Evolutionary conservation across 1,140 invertebrate genomes (phyloP).

Genomic region (Drosophila baimaii): DNA sequence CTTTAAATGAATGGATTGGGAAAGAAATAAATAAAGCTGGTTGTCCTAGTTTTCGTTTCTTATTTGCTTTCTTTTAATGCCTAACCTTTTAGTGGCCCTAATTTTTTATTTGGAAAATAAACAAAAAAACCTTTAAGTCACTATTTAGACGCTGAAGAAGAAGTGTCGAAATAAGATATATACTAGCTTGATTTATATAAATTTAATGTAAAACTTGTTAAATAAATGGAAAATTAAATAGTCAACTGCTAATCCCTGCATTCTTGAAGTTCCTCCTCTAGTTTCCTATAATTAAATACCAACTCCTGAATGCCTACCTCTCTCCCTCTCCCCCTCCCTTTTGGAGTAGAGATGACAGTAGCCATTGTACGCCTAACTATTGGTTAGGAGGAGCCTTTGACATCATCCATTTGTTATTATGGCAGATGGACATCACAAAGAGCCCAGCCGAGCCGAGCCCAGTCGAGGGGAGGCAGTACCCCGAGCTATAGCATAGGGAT

Average conservation of each 20-base stretch:
- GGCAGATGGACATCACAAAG: conserved; percentile 11
- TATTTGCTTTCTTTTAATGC: background rate
- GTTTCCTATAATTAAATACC: conserved; percentile 4
- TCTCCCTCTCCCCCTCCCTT: background rate
- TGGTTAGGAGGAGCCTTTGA: conserved; percentile 26
- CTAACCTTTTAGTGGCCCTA: background rate
- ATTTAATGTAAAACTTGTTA: background rate
- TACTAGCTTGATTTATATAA: background rate
- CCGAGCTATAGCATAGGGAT: background rate
- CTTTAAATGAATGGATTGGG: too few species aligned
- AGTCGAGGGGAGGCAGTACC: background rate
- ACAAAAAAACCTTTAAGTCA: background rate
- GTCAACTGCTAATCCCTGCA: background rate
- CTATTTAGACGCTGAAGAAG: background rate
- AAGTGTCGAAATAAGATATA: too few species aligned
- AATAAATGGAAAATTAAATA: background rate
- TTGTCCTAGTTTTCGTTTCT: background rate
- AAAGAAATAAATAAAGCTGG: background rate
- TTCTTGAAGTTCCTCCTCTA: background rate
- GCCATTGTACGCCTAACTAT: conserved; percentile 9
- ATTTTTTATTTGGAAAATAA: background rate
- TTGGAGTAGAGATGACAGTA: background rate
- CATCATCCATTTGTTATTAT: conserved; percentile 23
- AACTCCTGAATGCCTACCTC: too few species aligned
- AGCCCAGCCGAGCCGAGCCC: background rate